Conservation (phyloP, 2,888 invertebrate genomes). For the Caradrina kadenii region DNA sequence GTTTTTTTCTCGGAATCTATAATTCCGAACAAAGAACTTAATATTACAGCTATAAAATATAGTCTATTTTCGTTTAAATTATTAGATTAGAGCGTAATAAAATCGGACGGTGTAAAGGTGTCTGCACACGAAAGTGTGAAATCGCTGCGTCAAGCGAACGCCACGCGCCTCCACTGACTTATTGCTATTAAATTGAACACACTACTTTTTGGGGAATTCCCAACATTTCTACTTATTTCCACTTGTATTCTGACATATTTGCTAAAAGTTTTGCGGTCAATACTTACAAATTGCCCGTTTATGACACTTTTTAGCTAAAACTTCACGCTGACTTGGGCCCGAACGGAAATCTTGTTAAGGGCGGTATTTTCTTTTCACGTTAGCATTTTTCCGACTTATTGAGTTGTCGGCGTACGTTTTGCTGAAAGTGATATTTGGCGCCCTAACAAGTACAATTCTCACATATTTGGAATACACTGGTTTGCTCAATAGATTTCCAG, state of each 20-base stretch:
- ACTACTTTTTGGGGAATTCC: conserved; percentile 71
- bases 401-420: conserved; percentile 22
- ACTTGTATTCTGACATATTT: conserved; percentile 60
- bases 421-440: conserved; percentile 33
- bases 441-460: background rate
- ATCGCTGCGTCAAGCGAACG: conserved; percentile 75
- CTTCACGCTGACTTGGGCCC: conserved; percentile 23
- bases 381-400: conserved; percentile 27
- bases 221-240: conserved; percentile 57
- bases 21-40: conserved; percentile 7
- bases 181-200: conserved; percentile 81
- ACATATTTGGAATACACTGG: background rate
- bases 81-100: conserved; percentile 1
- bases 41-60: conserved; percentile 1
- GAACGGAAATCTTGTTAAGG: conserved; percentile 4
- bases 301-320: conserved; percentile 37
- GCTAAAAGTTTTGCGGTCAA: conserved; percentile 42
- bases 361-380: conserved; percentile 11
- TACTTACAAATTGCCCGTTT: conserved; percentile 35
- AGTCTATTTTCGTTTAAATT: background rate
- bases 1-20: background rate
- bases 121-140: conserved; percentile 67
- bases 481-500: background rate
- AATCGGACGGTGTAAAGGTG: conserved; percentile 67
- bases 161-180: conserved; percentile 72